Conservation (phyloP, 2,888 invertebrate genomes). For the Didymodactylos carnosus region DNA sequence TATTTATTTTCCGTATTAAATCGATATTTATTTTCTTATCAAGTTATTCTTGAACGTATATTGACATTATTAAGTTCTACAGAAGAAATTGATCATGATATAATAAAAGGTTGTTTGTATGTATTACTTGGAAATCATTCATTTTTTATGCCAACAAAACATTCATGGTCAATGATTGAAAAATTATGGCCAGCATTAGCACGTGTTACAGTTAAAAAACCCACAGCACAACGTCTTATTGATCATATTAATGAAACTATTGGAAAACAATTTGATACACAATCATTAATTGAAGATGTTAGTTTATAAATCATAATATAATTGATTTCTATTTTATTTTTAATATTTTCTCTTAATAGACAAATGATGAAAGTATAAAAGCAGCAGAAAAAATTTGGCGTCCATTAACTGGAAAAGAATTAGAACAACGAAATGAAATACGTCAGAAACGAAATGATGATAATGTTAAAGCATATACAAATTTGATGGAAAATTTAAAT, state of each 20-base stretch:
- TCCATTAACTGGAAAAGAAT: background rate
- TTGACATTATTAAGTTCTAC: background rate
- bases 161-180: conserved; percentile 53
- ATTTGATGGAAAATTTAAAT: background rate
- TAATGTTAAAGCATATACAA: background rate
- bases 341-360: too few species aligned
- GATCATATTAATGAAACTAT: conserved; percentile 34
- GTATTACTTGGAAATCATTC: conserved; percentile 10
- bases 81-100: conserved; percentile 6
- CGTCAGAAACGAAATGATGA: background rate
- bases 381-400: background rate
- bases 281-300: background rate
- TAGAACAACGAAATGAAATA: background rate
- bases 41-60: background rate
- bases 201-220: conserved; percentile 61
- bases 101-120: conserved; percentile 8
- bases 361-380: background rate
- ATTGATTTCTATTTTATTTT: too few species aligned
- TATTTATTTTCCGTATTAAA: conserved; percentile 2
- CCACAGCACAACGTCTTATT: conserved; percentile 36
- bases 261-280: conserved; percentile 21
- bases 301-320: too few species aligned
- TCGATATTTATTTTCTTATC: conserved; percentile 2
- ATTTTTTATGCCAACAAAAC: conserved; percentile 47
- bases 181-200: conserved; percentile 59